These are phyloP conservation scores for Lepas anatifera DNA, from an alignment of 2,888 invertebrate genomes.

Conservation along the genomic window DNA sequence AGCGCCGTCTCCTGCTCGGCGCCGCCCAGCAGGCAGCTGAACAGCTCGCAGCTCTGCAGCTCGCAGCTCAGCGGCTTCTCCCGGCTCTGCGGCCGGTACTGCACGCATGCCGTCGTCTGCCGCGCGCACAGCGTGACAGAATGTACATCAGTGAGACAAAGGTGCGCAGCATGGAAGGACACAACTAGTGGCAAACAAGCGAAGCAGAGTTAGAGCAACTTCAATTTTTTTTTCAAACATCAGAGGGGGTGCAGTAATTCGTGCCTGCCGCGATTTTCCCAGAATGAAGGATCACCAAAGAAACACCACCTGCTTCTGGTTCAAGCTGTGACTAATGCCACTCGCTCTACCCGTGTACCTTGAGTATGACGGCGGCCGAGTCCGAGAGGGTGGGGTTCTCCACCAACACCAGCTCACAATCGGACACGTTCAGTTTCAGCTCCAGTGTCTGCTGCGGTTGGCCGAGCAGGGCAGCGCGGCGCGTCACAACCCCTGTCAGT, in stretches of 20 bases:
- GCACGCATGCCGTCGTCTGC: not conserved
- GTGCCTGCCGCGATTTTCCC: too few relatives aligned
- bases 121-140: not conserved
- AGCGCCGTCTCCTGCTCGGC: conserved; percentile 85
- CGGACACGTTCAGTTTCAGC: conserved; percentile 82
- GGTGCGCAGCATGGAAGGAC: too few relatives aligned
- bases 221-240: too few relatives aligned
- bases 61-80: conserved; percentile 73
- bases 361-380: conserved; percentile 82
- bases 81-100: conserved; percentile 51
- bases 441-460: conserved; percentile 46
- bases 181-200: too few relatives aligned
- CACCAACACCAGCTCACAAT: conserved; percentile 87
- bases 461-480: not conserved
- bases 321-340: too few relatives aligned
- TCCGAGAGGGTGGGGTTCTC: conserved; percentile 79
- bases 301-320: too few relatives aligned
- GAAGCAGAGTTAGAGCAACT: too few relatives aligned
- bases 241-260: too few relatives aligned
- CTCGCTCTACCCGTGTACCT: conserved; percentile 32
- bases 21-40: conserved; percentile 72
- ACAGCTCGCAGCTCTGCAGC: conserved; percentile 76
- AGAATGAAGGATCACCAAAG: too few relatives aligned
- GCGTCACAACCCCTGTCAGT: conserved; percentile 35
- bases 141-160: too few relatives aligned